phyloP scores from a whole-genome alignment of 2,797 vertebrate species.

The Diglossa cyanea region DNA sequence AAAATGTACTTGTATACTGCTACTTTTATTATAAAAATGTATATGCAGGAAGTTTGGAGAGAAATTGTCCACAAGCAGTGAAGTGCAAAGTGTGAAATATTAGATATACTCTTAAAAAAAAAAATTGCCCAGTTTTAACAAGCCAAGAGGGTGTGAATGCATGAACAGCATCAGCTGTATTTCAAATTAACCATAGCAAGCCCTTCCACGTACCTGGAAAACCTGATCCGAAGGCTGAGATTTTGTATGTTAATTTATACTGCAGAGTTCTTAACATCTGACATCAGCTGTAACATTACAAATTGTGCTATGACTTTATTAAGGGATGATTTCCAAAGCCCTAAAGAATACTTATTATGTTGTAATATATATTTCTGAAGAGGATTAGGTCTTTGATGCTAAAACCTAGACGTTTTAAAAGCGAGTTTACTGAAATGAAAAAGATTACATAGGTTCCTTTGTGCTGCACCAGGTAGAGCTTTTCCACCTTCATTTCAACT shows the following conservation, averaged over 20 bases:
- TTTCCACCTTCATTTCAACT: slow-evolving; percentile 48
- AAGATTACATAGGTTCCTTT: slow-evolving; percentile 48
- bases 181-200: slow-evolving; percentile 17
- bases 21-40: neutral
- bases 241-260: slow-evolving; percentile 60
- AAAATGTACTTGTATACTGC: neutral
- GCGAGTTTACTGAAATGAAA: slow-evolving; percentile 61
- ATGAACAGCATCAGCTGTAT: neutral
- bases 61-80: neutral
- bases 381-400: slow-evolving; percentile 61
- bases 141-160: neutral
- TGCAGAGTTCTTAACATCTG: slow-evolving; percentile 54
- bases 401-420: slow-evolving; percentile 50
- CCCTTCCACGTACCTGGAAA: slow-evolving; percentile 35
- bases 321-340: slow-evolving; percentile 59
- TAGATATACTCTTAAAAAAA: neutral
- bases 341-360: slow-evolving; percentile 57
- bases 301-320: slow-evolving; percentile 64
- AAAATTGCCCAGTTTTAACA: neutral
- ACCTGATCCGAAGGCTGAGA: neutral
- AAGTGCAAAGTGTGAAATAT: neutral
- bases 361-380: slow-evolving; percentile 65
- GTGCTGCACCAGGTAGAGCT: slow-evolving; percentile 48
- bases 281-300: slow-evolving; percentile 45
- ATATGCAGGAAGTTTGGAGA: neutral